Evolutionary conservation across 2,888 invertebrate species (phyloP), one percentile per base, ranked within the genome.

Genomic region (Andrena haemorrhoa): DNA sequence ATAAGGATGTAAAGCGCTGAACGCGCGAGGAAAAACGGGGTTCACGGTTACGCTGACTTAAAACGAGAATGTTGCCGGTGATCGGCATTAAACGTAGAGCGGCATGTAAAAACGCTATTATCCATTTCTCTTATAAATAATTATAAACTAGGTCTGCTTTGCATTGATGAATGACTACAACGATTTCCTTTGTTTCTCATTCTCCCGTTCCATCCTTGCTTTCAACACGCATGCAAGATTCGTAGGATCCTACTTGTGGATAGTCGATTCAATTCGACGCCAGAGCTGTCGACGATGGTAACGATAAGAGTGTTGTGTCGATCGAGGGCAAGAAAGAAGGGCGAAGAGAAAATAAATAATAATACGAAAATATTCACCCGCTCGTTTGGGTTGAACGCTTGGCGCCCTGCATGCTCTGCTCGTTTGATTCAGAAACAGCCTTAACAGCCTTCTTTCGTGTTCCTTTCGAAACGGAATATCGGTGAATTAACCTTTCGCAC

Each of bases 151-250:
- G 86, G 89, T 91, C 87, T 92, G 91, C 87, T 91, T 93, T 93
- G 93, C 93, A 93, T 93, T 93, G 93, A 93, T 93, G 90, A 91
- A 92, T 93, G 93, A 93, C 93, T 93, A 93, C 91, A 92, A 91
- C 89, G 88, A 92, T 92, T 90, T 89, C 88, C 89, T 88, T 56
- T 84, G 84, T 84, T 84, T 90, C 79, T 87, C 84, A 56, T 63
- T 51, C 79, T 64, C 63, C 66, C 75, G 72, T 31, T 26, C 68
- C 81, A 76, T 63, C 35, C 72, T 58, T 41, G 33, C 64, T 56
- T 61, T 41, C 72, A 31, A 80, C 84, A 78, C 70, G 35, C 82
- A 60, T 68, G 29, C 76, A 75, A 78, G 33, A 70, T 79, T 82
- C 58, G 29, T 73, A 79, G 71, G 75, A 73, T 35, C 70, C 77